Evolutionary conservation across 2,888 invertebrate genomes (phyloP), one percentile per base, ranked within the genome.

Genomic region (Homarus gammarus): DNA sequence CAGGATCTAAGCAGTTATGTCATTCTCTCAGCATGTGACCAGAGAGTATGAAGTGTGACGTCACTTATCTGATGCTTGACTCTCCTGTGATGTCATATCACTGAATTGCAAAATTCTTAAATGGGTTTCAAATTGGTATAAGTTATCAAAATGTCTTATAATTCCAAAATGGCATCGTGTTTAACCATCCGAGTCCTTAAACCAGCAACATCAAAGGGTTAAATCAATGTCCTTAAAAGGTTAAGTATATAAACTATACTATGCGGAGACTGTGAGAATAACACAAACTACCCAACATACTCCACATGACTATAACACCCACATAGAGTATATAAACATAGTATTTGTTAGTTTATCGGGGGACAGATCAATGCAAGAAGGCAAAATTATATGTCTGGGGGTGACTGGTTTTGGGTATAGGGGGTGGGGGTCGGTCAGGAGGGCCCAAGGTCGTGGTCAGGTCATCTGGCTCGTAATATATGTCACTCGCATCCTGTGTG

Each of bases 391-490:
- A 89, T 36, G 84, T 89, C 85, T 79, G 89, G 61, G 89, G 89
- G 27, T 89, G 84, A 64, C 44, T 78, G 79, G 79, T 31, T 27
- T 49, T 89, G 79, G 89, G 89, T 73, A 89, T 61, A 22, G 89
- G 89, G 81, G 89, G 89, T 73, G 89, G 89, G 73, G 89, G 89
- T 56, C 81, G 79, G 84, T 84, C 73, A 15, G 85, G 89, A 64
- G 73, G 84, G 70, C 78, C 84, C 36, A 51, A 44, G 61, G 75
- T 81, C 40, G 81, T 51, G 33, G 81, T 85, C 64, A 89, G 79
- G 79, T 89, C 89, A 79, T 89, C 89, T 33, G 89, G 89, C 73
- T 89, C 89, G 85, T 89, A 89, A 78, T 89, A 89, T 56, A 84
- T 84, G 84, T 89, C 89, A 68, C 89, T 88, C 27, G 64, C 22